Evolutionary conservation across 2,888 invertebrate species (phyloP).

Genomic region (Axea sp.): DNA sequence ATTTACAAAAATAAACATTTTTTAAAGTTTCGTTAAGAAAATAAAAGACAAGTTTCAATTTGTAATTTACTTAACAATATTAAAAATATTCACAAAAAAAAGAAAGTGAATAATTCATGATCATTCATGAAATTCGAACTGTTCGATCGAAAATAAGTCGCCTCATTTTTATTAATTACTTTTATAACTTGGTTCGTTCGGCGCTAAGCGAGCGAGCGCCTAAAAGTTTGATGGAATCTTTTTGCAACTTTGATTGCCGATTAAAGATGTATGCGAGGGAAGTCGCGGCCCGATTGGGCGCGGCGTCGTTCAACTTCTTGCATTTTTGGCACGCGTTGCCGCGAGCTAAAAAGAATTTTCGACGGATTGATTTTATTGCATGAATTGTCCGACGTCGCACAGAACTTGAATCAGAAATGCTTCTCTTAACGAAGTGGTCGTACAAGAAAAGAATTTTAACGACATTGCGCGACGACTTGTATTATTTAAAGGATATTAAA

Average conservation of each 20-base stretch:
- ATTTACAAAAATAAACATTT: too few relatives aligned
- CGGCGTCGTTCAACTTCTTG: slow-evolving; percentile 33
- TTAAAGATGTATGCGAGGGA: slow-evolving; percentile 51
- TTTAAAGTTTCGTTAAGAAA: too few relatives aligned
- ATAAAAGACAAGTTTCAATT: too few relatives aligned
- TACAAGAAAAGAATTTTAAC: slow-evolving; percentile 51
- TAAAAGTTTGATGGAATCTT: slow-evolving; percentile 53
- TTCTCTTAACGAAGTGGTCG: slow-evolving; percentile 47
- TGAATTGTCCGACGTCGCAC: slow-evolving; percentile 36
- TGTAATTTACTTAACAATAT: not conserved
- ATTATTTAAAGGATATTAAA: slow-evolving; percentile 25
- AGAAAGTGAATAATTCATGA: too few relatives aligned
- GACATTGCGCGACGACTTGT: slow-evolving; percentile 18
- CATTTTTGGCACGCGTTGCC: slow-evolving; percentile 57
- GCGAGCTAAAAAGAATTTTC: slow-evolving; percentile 43
- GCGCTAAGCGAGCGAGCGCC: slow-evolving; percentile 12
- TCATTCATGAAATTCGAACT: slow-evolving; percentile 28
- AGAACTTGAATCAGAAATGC: slow-evolving; percentile 47
- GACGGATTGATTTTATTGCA: slow-evolving; percentile 54
- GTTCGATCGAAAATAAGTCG: slow-evolving; percentile 3
- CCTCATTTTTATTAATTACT: slow-evolving; percentile 54
- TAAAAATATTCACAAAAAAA: slow-evolving; percentile 1
- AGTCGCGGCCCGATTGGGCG: slow-evolving; percentile 30
- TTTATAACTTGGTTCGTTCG: slow-evolving; percentile 31
- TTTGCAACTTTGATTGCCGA: slow-evolving; percentile 59